A percentile compares a stretch with the other conserved stretches of the same genome.
Conservation (phyloP, 1,140 invertebrate species). For the Sitophilus oryzae region DNA sequence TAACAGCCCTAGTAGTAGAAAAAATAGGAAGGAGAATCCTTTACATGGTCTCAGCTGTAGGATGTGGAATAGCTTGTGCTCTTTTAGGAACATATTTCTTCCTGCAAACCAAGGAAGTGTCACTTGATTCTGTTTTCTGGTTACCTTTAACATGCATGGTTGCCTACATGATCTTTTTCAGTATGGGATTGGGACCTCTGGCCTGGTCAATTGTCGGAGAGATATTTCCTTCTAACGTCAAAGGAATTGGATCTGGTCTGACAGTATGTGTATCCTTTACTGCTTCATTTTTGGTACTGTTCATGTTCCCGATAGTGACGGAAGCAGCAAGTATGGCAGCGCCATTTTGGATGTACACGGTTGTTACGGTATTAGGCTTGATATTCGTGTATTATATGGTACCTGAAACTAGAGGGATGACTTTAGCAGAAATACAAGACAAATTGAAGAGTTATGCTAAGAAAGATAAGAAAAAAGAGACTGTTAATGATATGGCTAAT, state of each 20-base stretch:
- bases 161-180: conserved; percentile 31
- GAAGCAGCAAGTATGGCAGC: conserved; percentile 56
- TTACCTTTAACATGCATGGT: conserved; percentile 31
- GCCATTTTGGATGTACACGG: conserved; percentile 74
- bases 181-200: conserved; percentile 66
- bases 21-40: conserved; percentile 65
- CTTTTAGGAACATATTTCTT: conserved; percentile 35
- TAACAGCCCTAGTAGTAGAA: conserved; percentile 70
- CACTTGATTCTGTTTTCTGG: conserved; percentile 31
- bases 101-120: conserved; percentile 20
- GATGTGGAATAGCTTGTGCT: conserved; percentile 46
- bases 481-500: not conserved
- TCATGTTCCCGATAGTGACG: conserved; percentile 59
- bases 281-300: conserved; percentile 66
- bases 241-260: conserved; percentile 51
- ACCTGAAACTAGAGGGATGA: conserved; percentile 78
- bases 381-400: conserved; percentile 57
- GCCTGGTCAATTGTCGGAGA: conserved; percentile 80
- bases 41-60: conserved; percentile 60
- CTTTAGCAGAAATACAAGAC: conserved; percentile 50
- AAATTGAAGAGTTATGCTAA: conserved; percentile 14
- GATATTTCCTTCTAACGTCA: conserved; percentile 69
- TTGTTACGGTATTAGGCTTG: conserved; percentile 43
- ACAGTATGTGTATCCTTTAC: conserved; percentile 20
- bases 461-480: not conserved